phyloP scores from a whole-genome alignment of 2,888 invertebrate genomes.

The Asteroscopus sphinx region DNA sequence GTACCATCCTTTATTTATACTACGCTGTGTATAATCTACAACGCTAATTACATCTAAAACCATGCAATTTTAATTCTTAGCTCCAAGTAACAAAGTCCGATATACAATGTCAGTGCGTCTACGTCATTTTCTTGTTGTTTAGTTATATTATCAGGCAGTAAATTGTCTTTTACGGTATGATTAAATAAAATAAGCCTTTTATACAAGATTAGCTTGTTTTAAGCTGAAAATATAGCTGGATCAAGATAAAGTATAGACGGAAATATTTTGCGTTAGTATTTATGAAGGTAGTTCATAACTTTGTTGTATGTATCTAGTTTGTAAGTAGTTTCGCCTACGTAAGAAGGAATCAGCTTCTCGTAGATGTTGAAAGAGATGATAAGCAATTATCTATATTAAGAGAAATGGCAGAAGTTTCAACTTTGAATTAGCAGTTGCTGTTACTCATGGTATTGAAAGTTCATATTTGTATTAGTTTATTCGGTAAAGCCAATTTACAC shows the following conservation, averaged over 20 bases:
- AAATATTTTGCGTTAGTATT: constrained; percentile 11
- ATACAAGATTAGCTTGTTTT: constrained; percentile 49
- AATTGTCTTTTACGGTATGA: constrained; percentile 57
- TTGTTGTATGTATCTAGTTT: constrained; percentile 11
- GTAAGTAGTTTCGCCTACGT: constrained; percentile 1
- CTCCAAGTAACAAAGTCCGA: not conserved
- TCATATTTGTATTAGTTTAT: too few relatives aligned
- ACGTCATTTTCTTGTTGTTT: constrained; percentile 8
- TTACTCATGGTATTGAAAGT: too few relatives aligned
- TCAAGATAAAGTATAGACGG: constrained; percentile 15
- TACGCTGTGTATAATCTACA: constrained; percentile 9
- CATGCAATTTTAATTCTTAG: constrained; percentile 25
- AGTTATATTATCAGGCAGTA: constrained; percentile 35
- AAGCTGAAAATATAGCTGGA: constrained; percentile 30
- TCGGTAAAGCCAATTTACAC: too few relatives aligned
- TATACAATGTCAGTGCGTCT: not conserved
- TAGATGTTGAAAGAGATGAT: not conserved
- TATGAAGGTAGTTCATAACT: constrained; percentile 8
- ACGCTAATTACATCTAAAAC: constrained; percentile 30
- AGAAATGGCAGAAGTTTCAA: not conserved
- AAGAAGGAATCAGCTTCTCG: constrained; percentile 4
- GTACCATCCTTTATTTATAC: constrained; percentile 23
- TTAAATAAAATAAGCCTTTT: constrained; percentile 62
- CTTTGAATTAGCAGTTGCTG: not conserved
- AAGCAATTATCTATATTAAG: not conserved